Conservation (phyloP, 2,888 invertebrate genomes). For the Labia minor region DNA sequence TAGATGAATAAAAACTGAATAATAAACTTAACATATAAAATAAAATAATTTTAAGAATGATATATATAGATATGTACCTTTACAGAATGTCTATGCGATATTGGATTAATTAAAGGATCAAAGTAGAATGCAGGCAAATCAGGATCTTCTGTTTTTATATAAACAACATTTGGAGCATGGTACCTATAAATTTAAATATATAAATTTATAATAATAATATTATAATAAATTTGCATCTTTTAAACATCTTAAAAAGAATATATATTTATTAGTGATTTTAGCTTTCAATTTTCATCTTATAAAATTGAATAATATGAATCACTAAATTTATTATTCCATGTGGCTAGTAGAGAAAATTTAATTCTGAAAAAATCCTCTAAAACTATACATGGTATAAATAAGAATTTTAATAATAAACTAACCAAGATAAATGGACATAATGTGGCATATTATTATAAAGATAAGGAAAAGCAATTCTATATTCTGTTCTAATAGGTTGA, state of each 20-base stretch:
- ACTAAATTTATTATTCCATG: conserved; percentile 44
- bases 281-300: conserved; percentile 41
- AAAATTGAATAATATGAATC: conserved; percentile 43
- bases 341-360: conserved; percentile 42
- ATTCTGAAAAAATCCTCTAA: conserved; percentile 21
- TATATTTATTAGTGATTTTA: conserved; percentile 44
- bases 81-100: conserved; percentile 84
- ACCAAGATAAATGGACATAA: conserved; percentile 97
- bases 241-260: too few species aligned
- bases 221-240: conserved; percentile 18
- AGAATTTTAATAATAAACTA: conserved; percentile 26
- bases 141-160: conserved; percentile 99
- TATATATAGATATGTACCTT: conserved; percentile 42
- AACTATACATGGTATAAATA: conserved; percentile 18
- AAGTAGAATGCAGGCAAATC: conserved; percentile 99
- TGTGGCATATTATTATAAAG: conserved; percentile 98
- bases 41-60: not conserved
- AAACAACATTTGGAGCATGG: conserved; percentile 97
- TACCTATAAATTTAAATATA: conserved; percentile 55
- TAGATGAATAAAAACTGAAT: too few species aligned
- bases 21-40: too few species aligned
- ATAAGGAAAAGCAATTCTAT: conserved; percentile 98
- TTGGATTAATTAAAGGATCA: conserved; percentile 98
- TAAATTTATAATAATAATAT: not conserved
- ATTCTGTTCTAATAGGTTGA: conserved; percentile 96